Evolutionary conservation across 2,888 invertebrate species (phyloP), one percentile per base, ranked within the genome.

Genomic region (Mimachlamys varia): DNA sequence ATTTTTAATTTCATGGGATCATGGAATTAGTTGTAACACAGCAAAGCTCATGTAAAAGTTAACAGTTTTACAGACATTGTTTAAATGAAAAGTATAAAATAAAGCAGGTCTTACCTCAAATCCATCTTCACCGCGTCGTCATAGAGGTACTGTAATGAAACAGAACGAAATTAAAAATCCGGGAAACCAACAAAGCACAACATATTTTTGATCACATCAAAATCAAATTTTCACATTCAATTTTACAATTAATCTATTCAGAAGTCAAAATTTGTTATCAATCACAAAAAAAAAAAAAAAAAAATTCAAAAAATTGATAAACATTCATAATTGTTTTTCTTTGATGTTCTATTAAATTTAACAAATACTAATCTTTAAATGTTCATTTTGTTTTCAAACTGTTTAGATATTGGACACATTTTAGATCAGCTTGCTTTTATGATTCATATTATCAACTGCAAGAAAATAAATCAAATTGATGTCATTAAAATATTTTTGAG

Each of bases 71-170:
- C 22, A 10, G 3, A 22, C 22, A 58, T n/a, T 4, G 22, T 19
- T 2, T 19, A 5, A 53, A 58, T 58, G 15, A 58, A 2, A 7
- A 22, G 19, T 22, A 58, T n/a, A 58, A 58, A 58, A 22, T 53
- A 53, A 53, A 17, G 19, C 15, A 13, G 19, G 53, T 58, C 88
- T 89, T 89, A 91, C 91, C 91, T 91, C 88, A 91, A 89, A 91
- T 91, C 89, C 62, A 89, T 89, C 91, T 89, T 91, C 88, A 89
- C 89, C 44, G 91, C 89, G 76, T 91, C 91, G 89, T 91, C 91
- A 91, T 91, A 91, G 87, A 91, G 91, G 88, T 91, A 91, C 91
- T 91, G 91, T 49, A 91, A 91, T 22, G 17, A 89, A 89, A 89
- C 33, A 49, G 88, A 49, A 88, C n/a, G 27, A 53, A 44, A 27